phyloP scores from a whole-genome alignment of 1,140 invertebrate species.

The Micrasema minimum region DNA sequence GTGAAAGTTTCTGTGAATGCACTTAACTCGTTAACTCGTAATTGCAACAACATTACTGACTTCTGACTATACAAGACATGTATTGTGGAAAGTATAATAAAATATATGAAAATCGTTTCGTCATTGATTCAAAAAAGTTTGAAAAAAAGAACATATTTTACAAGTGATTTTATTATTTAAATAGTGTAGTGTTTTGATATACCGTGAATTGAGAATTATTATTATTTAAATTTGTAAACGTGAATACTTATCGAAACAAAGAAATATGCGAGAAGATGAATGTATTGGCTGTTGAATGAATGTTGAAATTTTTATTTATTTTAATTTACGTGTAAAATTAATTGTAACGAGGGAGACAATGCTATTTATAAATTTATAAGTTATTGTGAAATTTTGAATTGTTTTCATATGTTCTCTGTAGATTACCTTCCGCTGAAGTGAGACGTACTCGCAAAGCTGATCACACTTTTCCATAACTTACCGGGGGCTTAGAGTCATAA shows the following conservation, averaged over 20 bases:
- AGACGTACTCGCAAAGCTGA: too few relatives aligned
- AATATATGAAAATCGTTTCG: slow-evolving; percentile 37
- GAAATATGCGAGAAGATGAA: background rate
- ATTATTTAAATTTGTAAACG: slow-evolving; percentile 3
- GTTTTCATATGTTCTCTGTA: too few relatives aligned
- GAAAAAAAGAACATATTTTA: slow-evolving; percentile 37
- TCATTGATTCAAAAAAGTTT: slow-evolving; percentile 46
- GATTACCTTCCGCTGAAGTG: too few relatives aligned
- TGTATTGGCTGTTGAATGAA: background rate
- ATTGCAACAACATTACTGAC: slow-evolving; percentile 7
- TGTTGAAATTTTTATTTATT: slow-evolving; percentile 15
- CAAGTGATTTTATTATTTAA: slow-evolving; percentile 20
- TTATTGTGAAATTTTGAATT: too few relatives aligned
- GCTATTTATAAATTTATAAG: too few relatives aligned
- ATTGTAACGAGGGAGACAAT: too few relatives aligned
- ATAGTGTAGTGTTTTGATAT: slow-evolving; percentile 38
- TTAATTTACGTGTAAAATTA: background rate
- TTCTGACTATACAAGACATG: background rate
- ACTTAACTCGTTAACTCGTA: slow-evolving; percentile 8
- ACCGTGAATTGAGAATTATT: slow-evolving; percentile 2
- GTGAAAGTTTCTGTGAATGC: slow-evolving; percentile 2
- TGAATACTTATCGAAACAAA: too few relatives aligned
- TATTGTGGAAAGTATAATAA: slow-evolving; percentile 29
- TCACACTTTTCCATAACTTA: too few relatives aligned
- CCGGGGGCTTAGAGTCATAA: too few relatives aligned